Evolutionary conservation across 2,797 vertebrate species (phyloP).

Genomic region (Brachymystax lenok): DNA sequence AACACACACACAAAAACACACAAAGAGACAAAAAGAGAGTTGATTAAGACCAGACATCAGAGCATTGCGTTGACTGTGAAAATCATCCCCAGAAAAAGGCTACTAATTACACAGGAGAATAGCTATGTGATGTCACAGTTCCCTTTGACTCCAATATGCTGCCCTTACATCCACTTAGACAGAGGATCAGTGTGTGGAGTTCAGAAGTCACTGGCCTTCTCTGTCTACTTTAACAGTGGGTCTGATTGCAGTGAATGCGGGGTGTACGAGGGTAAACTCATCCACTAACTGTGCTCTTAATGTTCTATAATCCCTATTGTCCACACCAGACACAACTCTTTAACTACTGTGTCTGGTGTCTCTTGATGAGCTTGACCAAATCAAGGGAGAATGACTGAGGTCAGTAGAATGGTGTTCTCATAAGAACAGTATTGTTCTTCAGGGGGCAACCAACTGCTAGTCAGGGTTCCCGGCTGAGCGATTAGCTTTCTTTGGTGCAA

Average conservation of each 20-base stretch:
- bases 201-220: constrained; percentile 27
- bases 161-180: constrained; percentile 20
- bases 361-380: constrained; percentile 43
- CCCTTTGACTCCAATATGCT: background rate
- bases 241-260: constrained; percentile 68
- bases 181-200: constrained; percentile 27
- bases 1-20: constrained; percentile 17
- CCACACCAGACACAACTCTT: constrained; percentile 33
- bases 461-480: background rate
- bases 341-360: constrained; percentile 1
- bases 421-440: constrained; percentile 51
- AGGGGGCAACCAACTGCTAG: constrained; percentile 1
- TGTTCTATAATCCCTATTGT: constrained; percentile 52
- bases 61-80: constrained; percentile 28
- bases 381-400: constrained; percentile 31
- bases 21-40: constrained; percentile 25
- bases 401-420: constrained; percentile 37
- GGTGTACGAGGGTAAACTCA: constrained; percentile 55
- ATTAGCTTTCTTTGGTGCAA: background rate
- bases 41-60: constrained; percentile 52
- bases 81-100: constrained; percentile 39
- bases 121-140: background rate
- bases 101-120: constrained; percentile 45
- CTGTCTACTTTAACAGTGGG: constrained; percentile 50
- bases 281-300: constrained; percentile 39